Conservation (phyloP, 2,888 invertebrate genomes). For the Synanthedon myopaeformis region DNA sequence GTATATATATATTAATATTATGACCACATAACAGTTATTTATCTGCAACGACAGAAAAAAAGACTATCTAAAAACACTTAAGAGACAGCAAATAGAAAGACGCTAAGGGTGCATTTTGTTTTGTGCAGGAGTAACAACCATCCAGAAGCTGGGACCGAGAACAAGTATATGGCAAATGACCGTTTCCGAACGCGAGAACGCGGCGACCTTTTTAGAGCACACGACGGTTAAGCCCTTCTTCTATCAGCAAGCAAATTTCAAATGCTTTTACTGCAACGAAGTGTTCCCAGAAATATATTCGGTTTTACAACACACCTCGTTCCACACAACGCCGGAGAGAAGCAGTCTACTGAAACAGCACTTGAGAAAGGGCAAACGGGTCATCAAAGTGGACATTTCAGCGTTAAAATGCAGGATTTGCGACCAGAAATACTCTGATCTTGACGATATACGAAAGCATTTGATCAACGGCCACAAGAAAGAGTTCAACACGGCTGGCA, state of each 20-base stretch:
- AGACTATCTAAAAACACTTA: no score
- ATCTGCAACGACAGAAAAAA: no score
- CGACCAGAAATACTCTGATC: constrained; percentile 42
- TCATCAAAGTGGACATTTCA: constrained; percentile 60
- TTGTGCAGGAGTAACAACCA: constrained; percentile 23
- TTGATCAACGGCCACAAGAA: constrained; percentile 37
- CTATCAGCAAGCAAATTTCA: constrained; percentile 59
- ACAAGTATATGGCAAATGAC: constrained; percentile 65
- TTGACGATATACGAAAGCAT: constrained; percentile 50
- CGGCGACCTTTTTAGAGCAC: constrained; percentile 49
- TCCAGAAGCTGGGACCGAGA: constrained; percentile 31
- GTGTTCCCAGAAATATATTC: constrained; percentile 50
- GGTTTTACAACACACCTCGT: constrained; percentile 36
- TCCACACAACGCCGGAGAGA: constrained; percentile 39
- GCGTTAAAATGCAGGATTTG: constrained; percentile 48
- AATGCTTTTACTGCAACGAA: constrained; percentile 58
- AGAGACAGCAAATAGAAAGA: no score
- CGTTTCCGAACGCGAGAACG: constrained; percentile 52
- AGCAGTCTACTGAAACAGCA: constrained; percentile 39
- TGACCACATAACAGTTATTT: no score
- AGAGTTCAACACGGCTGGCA: constrained; percentile 55
- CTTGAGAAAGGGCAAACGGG: constrained; percentile 51
- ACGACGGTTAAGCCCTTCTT: constrained; percentile 54
- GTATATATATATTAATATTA: no score
- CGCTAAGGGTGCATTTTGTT: background rate